Base-by-base conservation (phyloP, 2,797 vertebrate species). In the Sebastes kiyomatsui region DNA sequence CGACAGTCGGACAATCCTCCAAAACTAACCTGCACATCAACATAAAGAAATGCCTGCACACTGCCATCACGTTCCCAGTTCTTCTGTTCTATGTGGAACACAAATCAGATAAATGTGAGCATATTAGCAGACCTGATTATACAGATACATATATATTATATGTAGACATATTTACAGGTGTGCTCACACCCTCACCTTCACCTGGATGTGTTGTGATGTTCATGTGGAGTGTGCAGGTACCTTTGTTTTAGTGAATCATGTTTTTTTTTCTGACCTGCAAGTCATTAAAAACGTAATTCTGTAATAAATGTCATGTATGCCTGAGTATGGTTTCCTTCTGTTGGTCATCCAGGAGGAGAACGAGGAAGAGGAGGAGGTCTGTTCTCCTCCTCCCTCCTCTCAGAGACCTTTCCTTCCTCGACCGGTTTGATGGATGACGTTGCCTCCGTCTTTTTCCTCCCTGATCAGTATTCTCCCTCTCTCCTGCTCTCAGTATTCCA, bases 391-490 rank as follows among this genome's bases (percentile, higher is more conserved):
- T 86, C 79, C 84, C 83, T 90, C 90, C 81, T 77, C 67, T 23
- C 32, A 6, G 12, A 33, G 65, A 73, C 86, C 16, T 76, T 75
- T 67, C 86, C 86, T 75, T 80, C 87, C 88, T 82, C 72, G 7
- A 75, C 54, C 3, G 33, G 49, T 75, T 58, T 88, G 85, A 88
- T 86, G 82, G 80, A 90, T 77, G 82, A 83, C 56, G 73, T 20
- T 72, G 78, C 83, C 85, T 89, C 85, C 16, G 22, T 85, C 83
- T 76, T 49, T 52, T 13, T 11, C 70, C 70, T 72, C 72, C 68
- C 80, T 87, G 55, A 90, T 91, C 88, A 85, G 90, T 88, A 85
- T 88, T 87, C 88, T 80, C 61, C 64, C 67, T 68, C 59, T 66
- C 72, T 80, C 60, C 66, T 67, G 10, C 71, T 77, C 81, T 89